Conservation (phyloP, 2,113 vertebrate species). For the Felis catus region DNA sequence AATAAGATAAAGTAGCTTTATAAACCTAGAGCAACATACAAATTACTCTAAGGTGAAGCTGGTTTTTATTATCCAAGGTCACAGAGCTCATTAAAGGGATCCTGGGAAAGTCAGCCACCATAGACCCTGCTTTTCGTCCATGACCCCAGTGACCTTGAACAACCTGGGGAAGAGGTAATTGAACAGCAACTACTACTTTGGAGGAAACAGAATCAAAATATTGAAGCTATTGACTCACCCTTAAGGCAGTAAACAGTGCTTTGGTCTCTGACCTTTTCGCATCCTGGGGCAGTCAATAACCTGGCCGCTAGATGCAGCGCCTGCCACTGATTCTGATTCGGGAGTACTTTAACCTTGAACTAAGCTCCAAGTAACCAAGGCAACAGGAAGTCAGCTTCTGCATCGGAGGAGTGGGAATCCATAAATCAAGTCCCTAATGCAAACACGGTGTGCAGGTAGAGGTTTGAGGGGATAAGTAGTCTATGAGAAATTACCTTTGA, state of each 20-base stretch:
- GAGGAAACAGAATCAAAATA: constrained; percentile 87
- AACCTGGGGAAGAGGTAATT: constrained; percentile 83
- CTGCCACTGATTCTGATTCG: constrained; percentile 86
- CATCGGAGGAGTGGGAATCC: constrained; percentile 83
- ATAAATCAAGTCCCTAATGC: constrained; percentile 92
- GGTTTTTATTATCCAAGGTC: constrained; percentile 64
- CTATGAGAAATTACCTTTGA: constrained; percentile 89
- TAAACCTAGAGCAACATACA: constrained; percentile 27
- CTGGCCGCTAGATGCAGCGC: constrained; percentile 79
- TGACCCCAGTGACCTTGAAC: constrained; percentile 83
- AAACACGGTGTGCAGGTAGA: constrained; percentile 89
- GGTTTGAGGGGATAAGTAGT: constrained; percentile 88
- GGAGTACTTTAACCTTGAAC: constrained; percentile 90
- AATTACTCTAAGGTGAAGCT: constrained; percentile 20
- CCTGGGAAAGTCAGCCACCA: constrained; percentile 56
- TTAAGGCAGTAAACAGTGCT: constrained; percentile 84
- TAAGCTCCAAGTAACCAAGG: constrained; percentile 88
- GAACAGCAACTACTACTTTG: constrained; percentile 81
- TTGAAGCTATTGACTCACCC: constrained; percentile 87
- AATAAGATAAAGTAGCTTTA: constrained; percentile 15
- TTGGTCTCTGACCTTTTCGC: constrained; percentile 89
- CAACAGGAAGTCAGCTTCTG: constrained; percentile 89
- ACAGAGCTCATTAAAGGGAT: constrained; percentile 67
- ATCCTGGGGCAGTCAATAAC: constrained; percentile 88
- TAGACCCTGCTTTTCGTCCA: constrained; percentile 62